A percentile compares a stretch with the other conserved stretches of the same genome.
phyloP scores from a whole-genome alignment of 2,797 vertebrate genomes.

The Cichlasoma orientale region DNA sequence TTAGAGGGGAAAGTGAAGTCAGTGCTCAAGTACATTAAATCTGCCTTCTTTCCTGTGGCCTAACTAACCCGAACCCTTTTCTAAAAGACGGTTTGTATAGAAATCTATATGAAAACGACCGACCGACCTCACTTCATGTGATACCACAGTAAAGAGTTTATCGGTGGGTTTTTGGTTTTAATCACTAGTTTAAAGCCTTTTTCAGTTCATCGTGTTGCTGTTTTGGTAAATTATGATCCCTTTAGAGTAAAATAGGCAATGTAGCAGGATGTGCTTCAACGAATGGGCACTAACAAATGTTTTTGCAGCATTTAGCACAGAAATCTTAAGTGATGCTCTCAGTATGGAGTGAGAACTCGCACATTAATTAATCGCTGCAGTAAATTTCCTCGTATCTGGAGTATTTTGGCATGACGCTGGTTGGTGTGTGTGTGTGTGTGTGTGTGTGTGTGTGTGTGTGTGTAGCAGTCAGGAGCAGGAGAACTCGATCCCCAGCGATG shows the following conservation, averaged over 20 bases:
- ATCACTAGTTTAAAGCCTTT: background rate
- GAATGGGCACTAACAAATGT: background rate
- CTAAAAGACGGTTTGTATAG: too few species aligned
- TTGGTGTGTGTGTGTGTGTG: background rate
- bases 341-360: background rate
- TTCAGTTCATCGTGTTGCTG: too few species aligned
- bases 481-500: constrained; percentile 79
- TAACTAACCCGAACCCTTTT: too few species aligned
- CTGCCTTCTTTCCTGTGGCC: background rate
- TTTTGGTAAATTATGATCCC: too few species aligned
- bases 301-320: background rate
- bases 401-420: background rate
- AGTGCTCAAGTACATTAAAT: background rate
- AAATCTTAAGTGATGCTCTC: background rate
- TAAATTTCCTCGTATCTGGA: background rate
- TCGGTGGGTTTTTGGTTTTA: background rate
- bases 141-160: too few species aligned
- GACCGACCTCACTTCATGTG: too few species aligned
- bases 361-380: background rate
- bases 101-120: too few species aligned
- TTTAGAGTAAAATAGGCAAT: too few species aligned
- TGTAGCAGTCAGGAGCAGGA: constrained; percentile 88
- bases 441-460: background rate
- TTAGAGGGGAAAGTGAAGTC: background rate
- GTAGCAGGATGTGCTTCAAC: background rate